Evolutionary conservation across 2,888 invertebrate species (phyloP).

Genomic region (Mesoligia furuncula): DNA sequence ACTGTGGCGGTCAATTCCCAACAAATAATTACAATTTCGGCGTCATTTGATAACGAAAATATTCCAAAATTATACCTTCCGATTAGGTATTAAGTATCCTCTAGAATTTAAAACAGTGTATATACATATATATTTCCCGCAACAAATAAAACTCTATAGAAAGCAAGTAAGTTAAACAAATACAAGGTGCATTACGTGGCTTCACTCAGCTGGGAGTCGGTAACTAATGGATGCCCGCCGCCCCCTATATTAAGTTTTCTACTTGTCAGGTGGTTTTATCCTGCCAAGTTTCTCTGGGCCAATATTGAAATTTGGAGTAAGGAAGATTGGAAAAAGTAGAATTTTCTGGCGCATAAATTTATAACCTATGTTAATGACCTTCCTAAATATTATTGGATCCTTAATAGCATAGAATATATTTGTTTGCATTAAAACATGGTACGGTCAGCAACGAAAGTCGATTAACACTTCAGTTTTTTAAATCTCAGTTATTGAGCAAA

Average conservation of each 20-base stretch:
- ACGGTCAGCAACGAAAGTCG: too few species aligned
- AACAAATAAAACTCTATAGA: slow-evolving; percentile 7
- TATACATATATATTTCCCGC: background rate
- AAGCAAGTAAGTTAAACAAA: slow-evolving; percentile 41
- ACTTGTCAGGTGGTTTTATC: slow-evolving; percentile 47
- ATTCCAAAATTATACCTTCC: too few species aligned
- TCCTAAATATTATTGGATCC: background rate
- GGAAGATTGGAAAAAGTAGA: slow-evolving; percentile 1
- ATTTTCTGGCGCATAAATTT: background rate
- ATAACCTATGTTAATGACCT: background rate
- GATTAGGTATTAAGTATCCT: rapidly evolving
- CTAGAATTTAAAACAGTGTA: too few species aligned
- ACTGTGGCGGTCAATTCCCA: too few species aligned
- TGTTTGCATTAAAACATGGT: too few species aligned
- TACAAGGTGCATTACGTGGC: slow-evolving; percentile 45
- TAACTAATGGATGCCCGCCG: slow-evolving; percentile 54
- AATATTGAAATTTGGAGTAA: slow-evolving; percentile 11
- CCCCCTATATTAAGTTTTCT: slow-evolving; percentile 55
- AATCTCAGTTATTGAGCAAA: too few species aligned
- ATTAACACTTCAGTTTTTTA: too few species aligned
- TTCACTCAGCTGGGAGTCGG: slow-evolving; percentile 38
- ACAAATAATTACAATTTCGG: background rate
- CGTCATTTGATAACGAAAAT: background rate
- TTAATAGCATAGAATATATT: too few species aligned
- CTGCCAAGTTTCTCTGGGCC: background rate